A percentile compares a stretch with the other conserved stretches of the same genome.
Evolutionary conservation across 1,140 invertebrate genomes (phyloP).

Genomic region (Euwallacea similis): DNA sequence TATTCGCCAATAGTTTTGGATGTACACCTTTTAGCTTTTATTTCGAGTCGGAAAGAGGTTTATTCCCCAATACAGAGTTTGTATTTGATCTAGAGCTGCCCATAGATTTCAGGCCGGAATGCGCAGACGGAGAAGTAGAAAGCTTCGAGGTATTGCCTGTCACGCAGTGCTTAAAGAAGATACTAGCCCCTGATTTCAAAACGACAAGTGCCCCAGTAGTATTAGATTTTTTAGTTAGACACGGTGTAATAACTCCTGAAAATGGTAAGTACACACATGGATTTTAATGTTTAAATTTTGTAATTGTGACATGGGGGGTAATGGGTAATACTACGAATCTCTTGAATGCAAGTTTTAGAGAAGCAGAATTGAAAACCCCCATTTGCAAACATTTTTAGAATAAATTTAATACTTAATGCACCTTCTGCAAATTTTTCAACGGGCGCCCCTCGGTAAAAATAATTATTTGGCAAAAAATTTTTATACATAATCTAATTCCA

Average conservation of each 20-base stretch:
- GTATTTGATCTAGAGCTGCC: slow-evolving; percentile 93
- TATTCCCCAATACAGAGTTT: slow-evolving; percentile 93
- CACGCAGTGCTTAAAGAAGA: slow-evolving; percentile 75
- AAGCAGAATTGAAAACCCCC: neutral
- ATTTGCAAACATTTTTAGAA: no score
- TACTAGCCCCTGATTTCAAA: slow-evolving; percentile 84
- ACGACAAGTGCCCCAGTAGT: slow-evolving; percentile 89
- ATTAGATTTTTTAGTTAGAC: slow-evolving; percentile 88
- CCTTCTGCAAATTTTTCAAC: no score
- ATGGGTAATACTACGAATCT: neutral
- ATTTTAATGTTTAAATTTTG: neutral
- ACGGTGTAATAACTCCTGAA: slow-evolving; percentile 84
- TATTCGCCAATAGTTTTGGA: slow-evolving; percentile 1
- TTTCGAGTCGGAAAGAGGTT: slow-evolving; percentile 87
- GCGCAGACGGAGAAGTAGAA: slow-evolving; percentile 91
- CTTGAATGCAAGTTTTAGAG: neutral
- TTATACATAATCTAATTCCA: no score
- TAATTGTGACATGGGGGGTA: neutral
- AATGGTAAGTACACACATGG: slow-evolving; percentile 66
- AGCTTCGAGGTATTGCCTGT: slow-evolving; percentile 83
- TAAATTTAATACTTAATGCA: no score
- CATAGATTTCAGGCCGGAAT: slow-evolving; percentile 82
- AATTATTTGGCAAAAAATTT: no score
- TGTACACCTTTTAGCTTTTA: slow-evolving; percentile 66
- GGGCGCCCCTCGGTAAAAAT: no score